Conservation (phyloP, 2,797 vertebrate genomes). For the Oreonectes daqikongensis region DNA sequence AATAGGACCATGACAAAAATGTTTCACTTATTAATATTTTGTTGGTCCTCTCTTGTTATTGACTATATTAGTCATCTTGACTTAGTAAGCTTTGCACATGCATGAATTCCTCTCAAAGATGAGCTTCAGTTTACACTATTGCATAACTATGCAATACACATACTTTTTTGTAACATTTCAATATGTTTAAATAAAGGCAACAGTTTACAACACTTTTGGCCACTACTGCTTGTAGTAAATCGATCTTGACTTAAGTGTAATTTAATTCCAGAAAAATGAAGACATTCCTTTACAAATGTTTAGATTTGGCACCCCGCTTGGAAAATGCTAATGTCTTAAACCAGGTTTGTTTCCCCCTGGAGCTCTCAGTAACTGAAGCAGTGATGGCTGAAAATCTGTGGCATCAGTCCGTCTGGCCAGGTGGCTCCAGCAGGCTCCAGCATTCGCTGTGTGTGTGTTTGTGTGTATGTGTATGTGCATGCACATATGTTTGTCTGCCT, state of each 20-base stretch:
- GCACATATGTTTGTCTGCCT: slow-evolving; percentile 27
- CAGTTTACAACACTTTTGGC: too few species aligned
- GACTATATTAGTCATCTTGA: too few species aligned
- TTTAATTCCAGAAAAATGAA: neutral
- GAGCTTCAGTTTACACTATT: too few species aligned
- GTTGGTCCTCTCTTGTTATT: too few species aligned
- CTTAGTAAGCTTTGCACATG: too few species aligned
- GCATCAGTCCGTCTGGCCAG: slow-evolving; percentile 36
- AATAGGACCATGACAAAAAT: too few species aligned
- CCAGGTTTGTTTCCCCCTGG: slow-evolving; percentile 18
- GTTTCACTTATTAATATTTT: too few species aligned
- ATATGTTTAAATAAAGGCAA: too few species aligned
- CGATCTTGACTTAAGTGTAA: neutral
- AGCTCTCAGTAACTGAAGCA: slow-evolving; percentile 18
- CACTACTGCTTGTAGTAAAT: too few species aligned
- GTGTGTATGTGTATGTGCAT: slow-evolving; percentile 27
- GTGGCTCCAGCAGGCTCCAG: slow-evolving; percentile 21
- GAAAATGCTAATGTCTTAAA: slow-evolving; percentile 2
- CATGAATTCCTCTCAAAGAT: too few species aligned
- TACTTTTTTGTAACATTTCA: too few species aligned
- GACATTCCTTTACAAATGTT: slow-evolving; percentile 19
- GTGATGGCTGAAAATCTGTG: slow-evolving; percentile 26
- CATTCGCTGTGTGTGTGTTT: slow-evolving; percentile 41
- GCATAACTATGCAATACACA: too few species aligned
- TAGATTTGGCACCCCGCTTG: neutral